Conservation (phyloP, 2,113 vertebrate genomes). For the Lampris megalopsis region DNA sequence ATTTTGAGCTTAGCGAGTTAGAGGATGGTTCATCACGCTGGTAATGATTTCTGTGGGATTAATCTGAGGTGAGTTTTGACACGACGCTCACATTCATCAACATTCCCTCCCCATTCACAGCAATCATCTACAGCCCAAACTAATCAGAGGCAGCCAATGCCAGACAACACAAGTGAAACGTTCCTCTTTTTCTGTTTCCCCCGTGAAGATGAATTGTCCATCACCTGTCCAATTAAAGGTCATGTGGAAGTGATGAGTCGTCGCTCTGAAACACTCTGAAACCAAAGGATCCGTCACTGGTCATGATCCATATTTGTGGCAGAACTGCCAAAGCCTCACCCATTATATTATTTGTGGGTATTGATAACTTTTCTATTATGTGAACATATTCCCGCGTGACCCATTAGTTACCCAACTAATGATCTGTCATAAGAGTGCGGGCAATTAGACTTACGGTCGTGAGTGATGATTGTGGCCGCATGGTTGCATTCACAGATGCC, state of each 20-base stretch:
- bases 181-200: constrained; percentile 12
- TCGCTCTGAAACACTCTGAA: constrained; percentile 58
- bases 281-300: constrained; percentile 62
- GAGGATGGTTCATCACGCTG: constrained; percentile 29
- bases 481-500: constrained; percentile 22
- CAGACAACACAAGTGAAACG: constrained; percentile 40
- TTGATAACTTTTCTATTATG: constrained; percentile 62
- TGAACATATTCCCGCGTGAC: constrained; percentile 21
- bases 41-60: constrained; percentile 57
- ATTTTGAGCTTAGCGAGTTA: constrained; percentile 38
- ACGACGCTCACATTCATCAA: constrained; percentile 68
- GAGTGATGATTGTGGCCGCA: constrained; percentile 45
- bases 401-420: constrained; percentile 71
- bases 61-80: constrained; percentile 65
- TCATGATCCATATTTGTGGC: constrained; percentile 43
- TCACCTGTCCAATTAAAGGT: constrained; percentile 68
- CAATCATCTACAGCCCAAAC: constrained; percentile 64
- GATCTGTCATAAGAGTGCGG: constrained; percentile 59
- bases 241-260: constrained; percentile 67
- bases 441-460: constrained; percentile 47
- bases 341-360: constrained; percentile 44
- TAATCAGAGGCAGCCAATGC: constrained; percentile 59
- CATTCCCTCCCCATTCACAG: constrained; percentile 42
- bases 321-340: constrained; percentile 55
- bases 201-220: constrained; percentile 48